phyloP scores from a whole-genome alignment of 2,797 vertebrate species.

The Parauchenoglanis ngamensis region DNA sequence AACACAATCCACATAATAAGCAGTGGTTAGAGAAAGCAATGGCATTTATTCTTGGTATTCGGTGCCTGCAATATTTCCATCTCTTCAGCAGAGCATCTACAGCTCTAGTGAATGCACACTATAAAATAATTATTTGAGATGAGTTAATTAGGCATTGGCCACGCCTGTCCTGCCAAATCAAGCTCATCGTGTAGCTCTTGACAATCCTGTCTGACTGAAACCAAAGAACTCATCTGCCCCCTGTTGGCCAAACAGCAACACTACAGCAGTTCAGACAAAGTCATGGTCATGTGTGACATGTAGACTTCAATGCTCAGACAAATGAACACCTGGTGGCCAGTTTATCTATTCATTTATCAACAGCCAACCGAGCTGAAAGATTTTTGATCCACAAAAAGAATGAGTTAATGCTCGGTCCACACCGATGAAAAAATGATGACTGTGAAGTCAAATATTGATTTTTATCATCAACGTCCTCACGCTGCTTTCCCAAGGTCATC shows the following conservation, averaged over 20 bases:
- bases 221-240: slow-evolving; percentile 40
- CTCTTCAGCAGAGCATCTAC: slow-evolving; percentile 2
- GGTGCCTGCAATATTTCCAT: slow-evolving; percentile 3
- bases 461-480: neutral
- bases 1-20: neutral
- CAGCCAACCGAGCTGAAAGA: neutral
- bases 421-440: neutral
- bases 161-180: slow-evolving; percentile 19
- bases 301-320: neutral
- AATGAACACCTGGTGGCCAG: neutral
- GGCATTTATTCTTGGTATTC: neutral
- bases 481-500: slow-evolving; percentile 33
- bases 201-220: neutral
- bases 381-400: neutral
- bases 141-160: slow-evolving; percentile 34
- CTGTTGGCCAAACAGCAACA: slow-evolving; percentile 38
- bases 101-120: slow-evolving; percentile 9
- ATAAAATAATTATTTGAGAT: slow-evolving; percentile 26
- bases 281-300: neutral
- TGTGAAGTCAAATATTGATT: slow-evolving; percentile 17
- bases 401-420: neutral
- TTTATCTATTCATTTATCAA: slow-evolving; percentile 7
- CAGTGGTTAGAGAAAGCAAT: neutral
- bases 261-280: neutral
- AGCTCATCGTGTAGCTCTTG: neutral